Evolutionary conservation across 2,113 vertebrate species (phyloP).

Genomic region (Urocolius indicus): DNA sequence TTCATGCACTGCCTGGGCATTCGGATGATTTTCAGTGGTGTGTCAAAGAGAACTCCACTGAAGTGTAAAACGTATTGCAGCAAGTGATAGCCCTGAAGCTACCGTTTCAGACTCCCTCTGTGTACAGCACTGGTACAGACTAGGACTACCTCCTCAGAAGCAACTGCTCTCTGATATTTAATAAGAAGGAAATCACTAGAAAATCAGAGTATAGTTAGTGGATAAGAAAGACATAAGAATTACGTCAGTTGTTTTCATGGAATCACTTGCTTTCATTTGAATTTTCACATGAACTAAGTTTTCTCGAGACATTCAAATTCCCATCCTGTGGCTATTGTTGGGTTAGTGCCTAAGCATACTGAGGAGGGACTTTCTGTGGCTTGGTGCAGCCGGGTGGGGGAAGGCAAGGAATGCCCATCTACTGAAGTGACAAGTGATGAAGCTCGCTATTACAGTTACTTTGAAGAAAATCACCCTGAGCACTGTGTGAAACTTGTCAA

Average conservation of each 20-base stretch:
- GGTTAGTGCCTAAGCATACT: background rate
- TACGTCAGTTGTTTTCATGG: accelerated
- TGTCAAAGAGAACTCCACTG: background rate
- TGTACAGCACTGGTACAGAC: background rate
- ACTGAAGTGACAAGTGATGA: background rate
- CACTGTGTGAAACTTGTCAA: background rate
- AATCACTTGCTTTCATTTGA: background rate
- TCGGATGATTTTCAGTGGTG: background rate
- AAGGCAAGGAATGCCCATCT: background rate
- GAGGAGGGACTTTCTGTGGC: background rate
- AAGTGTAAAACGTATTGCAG: background rate
- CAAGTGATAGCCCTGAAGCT: background rate
- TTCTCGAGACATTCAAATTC: background rate
- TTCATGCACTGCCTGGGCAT: background rate
- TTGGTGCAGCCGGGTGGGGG: background rate
- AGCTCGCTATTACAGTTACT: background rate
- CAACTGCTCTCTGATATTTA: background rate
- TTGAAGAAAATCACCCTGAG: background rate
- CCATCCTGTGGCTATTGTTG: accelerated
- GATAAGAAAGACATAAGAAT: background rate
- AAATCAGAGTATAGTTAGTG: background rate
- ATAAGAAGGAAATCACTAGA: background rate
- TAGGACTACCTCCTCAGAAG: background rate
- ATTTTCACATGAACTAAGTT: background rate
- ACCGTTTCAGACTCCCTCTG: background rate